Conservation (phyloP, 2,888 invertebrate genomes). For the Lochmaea capreae region DNA sequence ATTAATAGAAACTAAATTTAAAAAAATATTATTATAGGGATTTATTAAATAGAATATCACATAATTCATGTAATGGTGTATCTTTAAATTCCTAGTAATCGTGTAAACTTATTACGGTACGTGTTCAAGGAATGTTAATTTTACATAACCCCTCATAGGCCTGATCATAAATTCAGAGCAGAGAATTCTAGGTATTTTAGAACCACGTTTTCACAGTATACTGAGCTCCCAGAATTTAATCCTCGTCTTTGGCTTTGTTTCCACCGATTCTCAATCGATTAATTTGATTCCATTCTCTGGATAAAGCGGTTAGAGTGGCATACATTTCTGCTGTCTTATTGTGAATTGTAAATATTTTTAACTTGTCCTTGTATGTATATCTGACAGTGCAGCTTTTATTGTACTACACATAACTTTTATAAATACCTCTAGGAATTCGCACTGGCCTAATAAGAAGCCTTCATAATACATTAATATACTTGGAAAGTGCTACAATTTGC, state of each 20-base stretch:
- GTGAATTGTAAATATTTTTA: too few relatives aligned
- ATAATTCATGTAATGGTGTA: too few relatives aligned
- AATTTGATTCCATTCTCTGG: too few relatives aligned
- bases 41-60: not conserved
- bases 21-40: not conserved
- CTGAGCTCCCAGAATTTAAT: too few relatives aligned
- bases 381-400: too few relatives aligned
- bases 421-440: not conserved
- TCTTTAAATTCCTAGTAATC: not conserved
- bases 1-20: not conserved
- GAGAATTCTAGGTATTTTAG: not conserved
- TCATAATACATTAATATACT: not conserved
- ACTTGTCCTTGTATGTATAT: too few relatives aligned
- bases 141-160: not conserved
- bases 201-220: too few relatives aligned
- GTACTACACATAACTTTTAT: too few relatives aligned
- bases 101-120: not conserved
- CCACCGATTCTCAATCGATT: too few relatives aligned
- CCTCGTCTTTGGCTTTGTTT: too few relatives aligned
- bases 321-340: too few relatives aligned
- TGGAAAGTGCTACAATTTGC: not conserved
- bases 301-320: too few relatives aligned
- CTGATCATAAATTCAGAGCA: not conserved
- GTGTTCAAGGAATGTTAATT: constrained; percentile 2
- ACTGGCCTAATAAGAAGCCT: not conserved